Evolutionary conservation across 2,888 invertebrate species (phyloP).

Genomic region (Bhutanitis thaidina): DNA sequence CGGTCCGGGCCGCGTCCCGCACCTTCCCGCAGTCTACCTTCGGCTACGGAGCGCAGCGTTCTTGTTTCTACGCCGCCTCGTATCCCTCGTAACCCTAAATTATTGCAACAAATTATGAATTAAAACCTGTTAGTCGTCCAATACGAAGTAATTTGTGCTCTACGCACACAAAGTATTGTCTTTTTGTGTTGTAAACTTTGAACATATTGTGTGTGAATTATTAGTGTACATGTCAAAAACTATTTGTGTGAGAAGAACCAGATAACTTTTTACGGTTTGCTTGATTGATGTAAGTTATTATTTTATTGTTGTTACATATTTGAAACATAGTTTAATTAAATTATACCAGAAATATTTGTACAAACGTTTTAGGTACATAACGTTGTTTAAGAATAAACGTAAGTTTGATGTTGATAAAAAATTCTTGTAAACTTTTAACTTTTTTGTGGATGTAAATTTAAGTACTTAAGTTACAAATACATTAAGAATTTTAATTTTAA

Average conservation of each 20-base stretch:
- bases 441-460: too few species aligned
- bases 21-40: slow-evolving; percentile 51
- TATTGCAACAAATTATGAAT: slow-evolving; percentile 34
- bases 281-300: slow-evolving; percentile 31
- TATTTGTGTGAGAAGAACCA: slow-evolving; percentile 26
- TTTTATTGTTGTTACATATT: neutral
- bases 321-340: too few species aligned
- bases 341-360: too few species aligned
- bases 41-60: slow-evolving; percentile 27
- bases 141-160: slow-evolving; percentile 1
- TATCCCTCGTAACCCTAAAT: slow-evolving; percentile 27
- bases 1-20: slow-evolving; percentile 35
- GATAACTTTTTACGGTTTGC: slow-evolving; percentile 22
- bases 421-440: too few species aligned
- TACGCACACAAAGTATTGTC: neutral
- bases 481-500: too few species aligned
- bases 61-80: slow-evolving; percentile 13
- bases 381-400: too few species aligned
- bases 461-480: too few species aligned
- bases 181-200: slow-evolving; percentile 1
- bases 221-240: slow-evolving; percentile 18
- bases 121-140: slow-evolving; percentile 25
- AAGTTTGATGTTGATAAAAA: too few species aligned
- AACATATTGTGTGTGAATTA: slow-evolving; percentile 22
- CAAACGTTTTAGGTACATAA: too few species aligned